phyloP scores from a whole-genome alignment of 2,888 invertebrate species.

The Sminthurides aquaticus region DNA sequence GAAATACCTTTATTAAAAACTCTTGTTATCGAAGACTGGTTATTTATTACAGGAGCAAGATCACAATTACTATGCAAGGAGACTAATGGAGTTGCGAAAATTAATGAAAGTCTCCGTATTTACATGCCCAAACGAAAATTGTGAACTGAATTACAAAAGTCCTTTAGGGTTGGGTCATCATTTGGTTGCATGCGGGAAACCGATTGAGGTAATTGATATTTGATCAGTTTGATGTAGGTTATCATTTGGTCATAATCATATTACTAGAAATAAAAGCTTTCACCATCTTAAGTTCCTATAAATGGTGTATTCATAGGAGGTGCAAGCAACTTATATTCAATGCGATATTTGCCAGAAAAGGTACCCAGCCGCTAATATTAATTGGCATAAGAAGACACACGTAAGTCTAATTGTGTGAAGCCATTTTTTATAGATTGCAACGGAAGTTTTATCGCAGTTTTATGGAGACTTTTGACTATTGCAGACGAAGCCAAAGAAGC shows the following conservation, averaged over 20 bases:
- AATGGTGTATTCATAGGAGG: slow-evolving; percentile 35
- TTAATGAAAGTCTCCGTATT: slow-evolving; percentile 30
- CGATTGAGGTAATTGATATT: slow-evolving; percentile 30
- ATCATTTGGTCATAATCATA: no score
- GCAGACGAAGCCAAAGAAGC: neutral
- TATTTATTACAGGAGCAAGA: slow-evolving; percentile 33
- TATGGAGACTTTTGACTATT: no score
- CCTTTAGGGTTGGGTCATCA: slow-evolving; percentile 39
- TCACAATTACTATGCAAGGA: slow-evolving; percentile 30
- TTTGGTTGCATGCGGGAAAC: slow-evolving; percentile 36
- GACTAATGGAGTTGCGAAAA: slow-evolving; percentile 29
- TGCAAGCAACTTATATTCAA: slow-evolving; percentile 26
- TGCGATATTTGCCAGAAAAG: slow-evolving; percentile 34
- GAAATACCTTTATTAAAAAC: no score
- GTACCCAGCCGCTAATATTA: slow-evolving; percentile 26
- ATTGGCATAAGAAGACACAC: slow-evolving; percentile 34
- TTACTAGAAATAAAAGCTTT: no score
- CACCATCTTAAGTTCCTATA: slow-evolving; percentile 13
- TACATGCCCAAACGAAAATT: slow-evolving; percentile 27
- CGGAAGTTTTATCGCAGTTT: no score
- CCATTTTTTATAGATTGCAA: no score
- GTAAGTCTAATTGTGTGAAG: slow-evolving; percentile 10
- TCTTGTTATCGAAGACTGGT: no score
- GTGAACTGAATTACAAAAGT: slow-evolving; percentile 30
- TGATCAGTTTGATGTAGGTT: no score